A percentile compares a stretch with the other conserved stretches of the same genome.
Evolutionary conservation across 2,113 vertebrate species (phyloP).

Genomic region (Thomomys bottae): DNA sequence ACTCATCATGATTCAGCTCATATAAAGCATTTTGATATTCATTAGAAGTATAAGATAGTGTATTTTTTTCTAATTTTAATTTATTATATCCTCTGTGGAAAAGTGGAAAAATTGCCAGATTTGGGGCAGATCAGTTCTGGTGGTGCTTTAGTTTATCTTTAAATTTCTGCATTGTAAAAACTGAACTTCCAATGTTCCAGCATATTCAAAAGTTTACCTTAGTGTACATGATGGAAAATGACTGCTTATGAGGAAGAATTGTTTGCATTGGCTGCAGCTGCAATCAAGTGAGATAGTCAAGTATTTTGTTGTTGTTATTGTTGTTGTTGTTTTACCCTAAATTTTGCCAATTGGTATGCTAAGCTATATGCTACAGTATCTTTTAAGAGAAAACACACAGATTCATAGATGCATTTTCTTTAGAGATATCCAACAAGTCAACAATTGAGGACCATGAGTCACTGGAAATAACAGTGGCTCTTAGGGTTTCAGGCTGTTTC

Average conservation of each 20-base stretch:
- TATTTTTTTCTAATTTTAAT: not conserved
- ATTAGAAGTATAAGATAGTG: not conserved
- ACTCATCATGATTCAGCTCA: not conserved
- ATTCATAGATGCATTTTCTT: slow-evolving; percentile 73
- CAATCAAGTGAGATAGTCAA: slow-evolving; percentile 64
- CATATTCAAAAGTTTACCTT: not conserved
- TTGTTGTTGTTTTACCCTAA: too few species aligned
- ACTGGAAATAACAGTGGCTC: slow-evolving; percentile 80
- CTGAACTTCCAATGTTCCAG: not conserved
- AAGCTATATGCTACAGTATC: slow-evolving; percentile 62
- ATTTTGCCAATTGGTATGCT: slow-evolving; percentile 53
- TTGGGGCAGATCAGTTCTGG: not conserved
- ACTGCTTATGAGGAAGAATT: not conserved
- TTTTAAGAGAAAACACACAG: slow-evolving; percentile 54
- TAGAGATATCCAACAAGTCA: slow-evolving; percentile 76
- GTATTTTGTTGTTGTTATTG: too few species aligned
- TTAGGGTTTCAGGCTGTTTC: slow-evolving; percentile 55
- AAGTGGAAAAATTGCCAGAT: not conserved
- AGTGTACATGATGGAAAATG: not conserved
- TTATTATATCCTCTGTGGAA: not conserved
- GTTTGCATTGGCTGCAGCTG: not conserved
- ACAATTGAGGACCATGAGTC: slow-evolving; percentile 77
- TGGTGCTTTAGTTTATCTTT: not conserved
- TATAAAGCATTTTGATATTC: slow-evolving; percentile 21
- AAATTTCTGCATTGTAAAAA: not conserved